Evolutionary conservation across 2,797 vertebrate species (phyloP).

Genomic region (Eulemur mongoz): DNA sequence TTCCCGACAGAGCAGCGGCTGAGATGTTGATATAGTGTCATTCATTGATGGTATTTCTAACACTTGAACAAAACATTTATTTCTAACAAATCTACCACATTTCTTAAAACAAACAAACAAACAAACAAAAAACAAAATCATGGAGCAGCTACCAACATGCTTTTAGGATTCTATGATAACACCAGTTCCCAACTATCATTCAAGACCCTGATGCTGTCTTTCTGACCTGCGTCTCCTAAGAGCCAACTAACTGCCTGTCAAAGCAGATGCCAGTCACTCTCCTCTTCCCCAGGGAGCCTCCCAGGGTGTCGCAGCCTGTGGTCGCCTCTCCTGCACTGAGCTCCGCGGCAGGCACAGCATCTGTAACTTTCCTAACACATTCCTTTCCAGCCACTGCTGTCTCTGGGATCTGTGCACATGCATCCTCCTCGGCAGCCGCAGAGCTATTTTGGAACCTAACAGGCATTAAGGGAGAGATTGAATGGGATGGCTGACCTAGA

Average conservation of each 20-base stretch:
- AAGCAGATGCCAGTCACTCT: rapidly evolving
- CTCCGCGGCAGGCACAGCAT: rapidly evolving
- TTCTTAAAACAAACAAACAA: neutral
- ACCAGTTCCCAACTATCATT: rapidly evolving
- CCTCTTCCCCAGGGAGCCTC: rapidly evolving
- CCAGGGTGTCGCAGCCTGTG: rapidly evolving
- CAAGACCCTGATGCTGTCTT: neutral
- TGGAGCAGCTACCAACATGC: rapidly evolving
- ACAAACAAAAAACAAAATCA: neutral
- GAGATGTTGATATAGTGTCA: neutral
- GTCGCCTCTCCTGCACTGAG: rapidly evolving
- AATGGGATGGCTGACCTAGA: rapidly evolving
- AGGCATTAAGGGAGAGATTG: rapidly evolving
- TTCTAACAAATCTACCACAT: neutral
- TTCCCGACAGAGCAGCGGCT: rapidly evolving
- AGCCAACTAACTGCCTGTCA: no score
- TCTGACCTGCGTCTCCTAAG: rapidly evolving
- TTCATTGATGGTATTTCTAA: rapidly evolving
- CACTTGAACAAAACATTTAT: neutral
- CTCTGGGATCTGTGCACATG: rapidly evolving
- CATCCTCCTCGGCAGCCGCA: rapidly evolving
- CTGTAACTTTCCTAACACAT: neutral
- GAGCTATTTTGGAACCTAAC: neutral
- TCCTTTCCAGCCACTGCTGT: rapidly evolving
- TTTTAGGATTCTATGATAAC: neutral